These are phyloP conservation scores for Hymenopus coronatus DNA, from an alignment of 2,888 invertebrate species.

Conservation along the genomic window DNA sequence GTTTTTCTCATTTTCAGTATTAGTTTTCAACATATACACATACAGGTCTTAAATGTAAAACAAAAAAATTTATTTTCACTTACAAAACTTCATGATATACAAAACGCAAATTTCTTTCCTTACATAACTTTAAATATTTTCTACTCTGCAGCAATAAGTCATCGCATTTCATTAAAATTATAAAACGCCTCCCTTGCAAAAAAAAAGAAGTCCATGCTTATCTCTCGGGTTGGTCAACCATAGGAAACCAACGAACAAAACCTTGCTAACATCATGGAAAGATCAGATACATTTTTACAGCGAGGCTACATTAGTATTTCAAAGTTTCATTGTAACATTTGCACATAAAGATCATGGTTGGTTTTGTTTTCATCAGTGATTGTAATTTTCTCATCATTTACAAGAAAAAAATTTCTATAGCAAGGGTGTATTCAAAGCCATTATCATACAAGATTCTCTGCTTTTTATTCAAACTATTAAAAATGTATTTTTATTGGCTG, in stretches of 20 bases:
- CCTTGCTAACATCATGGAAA: background rate
- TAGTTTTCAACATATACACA: background rate
- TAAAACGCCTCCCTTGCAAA: background rate
- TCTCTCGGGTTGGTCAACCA: too few species aligned
- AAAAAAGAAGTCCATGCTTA: too few species aligned
- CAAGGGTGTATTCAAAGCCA: background rate
- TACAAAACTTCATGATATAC: background rate
- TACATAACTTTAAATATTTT: background rate
- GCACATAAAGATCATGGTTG: too few species aligned
- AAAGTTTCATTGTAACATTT: too few species aligned
- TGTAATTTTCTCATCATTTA: too few species aligned
- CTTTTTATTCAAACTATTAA: background rate
- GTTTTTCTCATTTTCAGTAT: background rate
- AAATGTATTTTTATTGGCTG: background rate
- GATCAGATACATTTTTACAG: background rate
- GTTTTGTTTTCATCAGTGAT: too few species aligned
- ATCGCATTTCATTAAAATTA: background rate
- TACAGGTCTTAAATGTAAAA: background rate
- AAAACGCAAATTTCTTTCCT: background rate
- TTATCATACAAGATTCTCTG: background rate
- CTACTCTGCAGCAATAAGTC: background rate
- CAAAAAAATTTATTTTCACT: background rate
- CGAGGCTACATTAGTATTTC: background rate
- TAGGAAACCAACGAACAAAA: too few species aligned
- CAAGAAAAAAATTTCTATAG: background rate